Conservation (phyloP, 2,888 invertebrate species). For the Halictus quadricinctus region DNA sequence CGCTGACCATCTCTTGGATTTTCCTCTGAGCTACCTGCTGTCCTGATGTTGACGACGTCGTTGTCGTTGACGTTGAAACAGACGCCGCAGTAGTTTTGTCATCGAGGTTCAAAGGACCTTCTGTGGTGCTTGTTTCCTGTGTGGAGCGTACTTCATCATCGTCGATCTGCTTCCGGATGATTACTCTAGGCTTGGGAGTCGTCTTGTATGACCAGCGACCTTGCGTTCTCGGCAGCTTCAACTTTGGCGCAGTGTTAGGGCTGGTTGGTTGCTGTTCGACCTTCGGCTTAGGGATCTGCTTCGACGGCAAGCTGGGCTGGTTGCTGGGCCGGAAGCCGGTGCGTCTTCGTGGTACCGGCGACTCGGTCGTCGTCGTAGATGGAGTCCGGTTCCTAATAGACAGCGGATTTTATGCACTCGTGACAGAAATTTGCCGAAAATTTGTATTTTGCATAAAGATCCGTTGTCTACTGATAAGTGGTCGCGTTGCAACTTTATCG, state of each 20-base stretch:
- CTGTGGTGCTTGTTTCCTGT: conserved; percentile 65
- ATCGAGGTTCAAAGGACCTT: conserved; percentile 39
- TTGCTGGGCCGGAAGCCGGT: conserved; percentile 88
- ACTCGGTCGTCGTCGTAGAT: conserved; percentile 76
- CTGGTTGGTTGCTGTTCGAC: conserved; percentile 68
- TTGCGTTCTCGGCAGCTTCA: conserved; percentile 91
- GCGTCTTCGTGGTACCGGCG: conserved; percentile 80
- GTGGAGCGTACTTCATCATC: conserved; percentile 74
- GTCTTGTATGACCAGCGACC: conserved; percentile 97
- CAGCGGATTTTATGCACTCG: neutral
- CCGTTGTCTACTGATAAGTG: neutral
- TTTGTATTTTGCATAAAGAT: neutral
- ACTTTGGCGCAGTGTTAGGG: conserved; percentile 89
- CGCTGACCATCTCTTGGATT: conserved; percentile 72
- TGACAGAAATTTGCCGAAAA: too few species aligned
- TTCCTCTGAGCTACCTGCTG: conserved; percentile 70
- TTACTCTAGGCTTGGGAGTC: conserved; percentile 92
- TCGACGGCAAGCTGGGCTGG: conserved; percentile 83
- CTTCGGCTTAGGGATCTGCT: conserved; percentile 66
- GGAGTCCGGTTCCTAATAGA: conserved; percentile 69
- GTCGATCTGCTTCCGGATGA: conserved; percentile 87
- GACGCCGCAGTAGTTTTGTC: conserved; percentile 42
- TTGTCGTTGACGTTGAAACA: conserved; percentile 74
- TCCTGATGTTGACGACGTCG: conserved; percentile 82
- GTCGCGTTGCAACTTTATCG: neutral